Percentiles rank a stretch among this genome's conserved stretches.
Evolutionary conservation across 2,797 vertebrate genomes (phyloP).

Genomic region (Hippopotamyrus pictus): DNA sequence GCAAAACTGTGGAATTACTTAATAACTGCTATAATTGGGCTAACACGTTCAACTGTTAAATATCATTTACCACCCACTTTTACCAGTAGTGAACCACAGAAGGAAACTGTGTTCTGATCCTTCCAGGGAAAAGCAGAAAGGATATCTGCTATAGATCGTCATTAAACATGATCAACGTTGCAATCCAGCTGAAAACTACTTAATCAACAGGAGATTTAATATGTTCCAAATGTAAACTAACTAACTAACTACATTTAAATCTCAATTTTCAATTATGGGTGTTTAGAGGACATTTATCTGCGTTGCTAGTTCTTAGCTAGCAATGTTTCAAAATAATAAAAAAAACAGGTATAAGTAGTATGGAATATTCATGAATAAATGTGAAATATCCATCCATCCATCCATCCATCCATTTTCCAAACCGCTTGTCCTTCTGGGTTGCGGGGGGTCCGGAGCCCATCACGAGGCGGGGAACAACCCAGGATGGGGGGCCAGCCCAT

Average conservation of each 20-base stretch:
- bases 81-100: not conserved
- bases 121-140: not conserved
- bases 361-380: not conserved
- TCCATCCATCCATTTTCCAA: too few relatives aligned
- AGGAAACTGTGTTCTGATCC: not conserved
- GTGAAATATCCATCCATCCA: not conserved
- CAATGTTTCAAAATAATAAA: not conserved
- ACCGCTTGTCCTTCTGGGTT: too few relatives aligned
- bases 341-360: not conserved
- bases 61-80: slow-evolving; percentile 10
- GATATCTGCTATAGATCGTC: not conserved
- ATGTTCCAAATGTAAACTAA: not conserved
- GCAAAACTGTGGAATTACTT: not conserved
- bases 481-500: too few relatives aligned
- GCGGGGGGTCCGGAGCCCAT: too few relatives aligned
- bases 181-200: slow-evolving; percentile 3
- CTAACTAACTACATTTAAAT: not conserved
- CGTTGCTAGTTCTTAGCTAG: not conserved
- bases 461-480: too few relatives aligned
- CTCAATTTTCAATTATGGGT: not conserved
- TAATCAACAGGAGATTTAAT: not conserved
- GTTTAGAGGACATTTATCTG: not conserved
- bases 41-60: not conserved
- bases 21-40: not conserved
- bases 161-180: not conserved